Evolutionary conservation across 1,140 invertebrate genomes (phyloP).

Genomic region (Eumeta japonica): DNA sequence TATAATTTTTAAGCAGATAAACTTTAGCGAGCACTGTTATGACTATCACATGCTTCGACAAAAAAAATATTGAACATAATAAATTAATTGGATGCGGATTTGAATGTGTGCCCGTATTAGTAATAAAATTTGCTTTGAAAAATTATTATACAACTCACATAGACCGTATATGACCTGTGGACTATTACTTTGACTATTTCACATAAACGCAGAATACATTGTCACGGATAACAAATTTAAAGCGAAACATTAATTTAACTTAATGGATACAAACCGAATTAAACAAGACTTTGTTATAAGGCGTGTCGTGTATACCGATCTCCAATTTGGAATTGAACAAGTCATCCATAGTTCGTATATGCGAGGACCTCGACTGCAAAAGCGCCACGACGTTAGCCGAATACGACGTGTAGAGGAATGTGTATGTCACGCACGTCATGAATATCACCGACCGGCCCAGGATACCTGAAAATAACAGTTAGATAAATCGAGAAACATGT

Average conservation of each 20-base stretch:
- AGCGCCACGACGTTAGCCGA: conserved; percentile 62
- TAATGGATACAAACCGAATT: conserved; percentile 28
- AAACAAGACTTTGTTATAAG: conserved; percentile 59
- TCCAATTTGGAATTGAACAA: conserved; percentile 53
- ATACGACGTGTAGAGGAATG: conserved; percentile 44
- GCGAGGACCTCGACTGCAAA: conserved; percentile 56
- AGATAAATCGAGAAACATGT: background rate
- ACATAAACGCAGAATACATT: no score
- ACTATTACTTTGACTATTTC: no score
- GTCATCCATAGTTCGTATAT: conserved; percentile 54
- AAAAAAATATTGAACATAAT: no score
- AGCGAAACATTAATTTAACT: no score
- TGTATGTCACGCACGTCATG: conserved; percentile 39
- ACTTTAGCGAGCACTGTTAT: no score
- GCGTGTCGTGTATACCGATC: conserved; percentile 51
- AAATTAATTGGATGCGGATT: no score
- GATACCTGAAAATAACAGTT: conserved; percentile 17
- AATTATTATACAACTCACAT: no score
- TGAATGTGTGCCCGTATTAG: background rate
- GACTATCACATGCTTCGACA: no score
- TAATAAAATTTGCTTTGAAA: conserved; percentile 1
- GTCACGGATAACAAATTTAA: no score
- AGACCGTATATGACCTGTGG: no score
- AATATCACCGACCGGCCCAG: conserved; percentile 41
- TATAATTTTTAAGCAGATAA: no score